A percentile compares a stretch with the other conserved stretches of the same genome.
phyloP scores from a whole-genome alignment of 2,888 invertebrate genomes.

The Ormyrus pomaceus region DNA sequence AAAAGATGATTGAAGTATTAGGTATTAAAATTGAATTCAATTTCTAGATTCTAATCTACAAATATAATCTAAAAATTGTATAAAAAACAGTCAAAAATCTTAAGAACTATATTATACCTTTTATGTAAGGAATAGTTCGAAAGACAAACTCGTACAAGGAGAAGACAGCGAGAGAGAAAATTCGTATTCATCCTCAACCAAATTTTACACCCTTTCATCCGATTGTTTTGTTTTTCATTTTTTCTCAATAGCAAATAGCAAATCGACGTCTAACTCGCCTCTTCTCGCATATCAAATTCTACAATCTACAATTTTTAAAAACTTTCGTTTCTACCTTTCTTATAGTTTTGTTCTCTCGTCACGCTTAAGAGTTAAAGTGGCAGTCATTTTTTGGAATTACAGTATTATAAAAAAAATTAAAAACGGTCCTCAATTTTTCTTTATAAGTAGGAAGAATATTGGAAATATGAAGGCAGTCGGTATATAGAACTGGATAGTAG shows the following conservation, averaged over 20 bases:
- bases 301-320: slow-evolving; percentile 38
- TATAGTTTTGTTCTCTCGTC: slow-evolving; percentile 24
- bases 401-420: slow-evolving; percentile 35
- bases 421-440: neutral
- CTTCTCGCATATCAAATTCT: slow-evolving; percentile 40
- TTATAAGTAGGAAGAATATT: neutral
- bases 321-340: slow-evolving; percentile 19
- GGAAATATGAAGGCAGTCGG: slow-evolving; percentile 12
- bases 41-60: slow-evolving; percentile 9
- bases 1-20: neutral
- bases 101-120: neutral
- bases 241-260: neutral
- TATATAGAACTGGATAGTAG: neutral
- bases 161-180: slow-evolving; percentile 27
- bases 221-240: slow-evolving; percentile 16
- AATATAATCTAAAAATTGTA: too few species aligned
- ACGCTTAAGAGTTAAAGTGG: slow-evolving; percentile 45
- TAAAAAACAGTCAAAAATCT: slow-evolving; percentile 27
- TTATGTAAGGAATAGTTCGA: too few species aligned
- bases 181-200: slow-evolving; percentile 19
- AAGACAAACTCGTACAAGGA: neutral
- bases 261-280: neutral
- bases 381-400: slow-evolving; percentile 49
- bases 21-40: slow-evolving; percentile 3
- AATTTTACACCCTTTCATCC: slow-evolving; percentile 19